Conservation (phyloP, 2,797 vertebrate species). For the Scomberomorus guttatus region DNA sequence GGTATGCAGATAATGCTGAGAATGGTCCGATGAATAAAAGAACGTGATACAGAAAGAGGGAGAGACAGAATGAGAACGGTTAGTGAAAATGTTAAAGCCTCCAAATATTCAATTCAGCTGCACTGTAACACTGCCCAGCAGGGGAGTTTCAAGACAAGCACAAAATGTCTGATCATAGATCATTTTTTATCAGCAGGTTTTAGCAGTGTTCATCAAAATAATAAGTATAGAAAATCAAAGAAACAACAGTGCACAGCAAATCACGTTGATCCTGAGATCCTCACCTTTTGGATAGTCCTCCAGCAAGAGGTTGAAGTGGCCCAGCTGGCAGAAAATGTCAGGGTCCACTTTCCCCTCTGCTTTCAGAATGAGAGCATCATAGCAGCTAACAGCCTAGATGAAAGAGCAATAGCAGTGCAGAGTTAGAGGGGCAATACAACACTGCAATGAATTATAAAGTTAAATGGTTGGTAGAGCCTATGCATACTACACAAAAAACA, state of each 20-base stretch:
- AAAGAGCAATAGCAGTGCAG: background rate
- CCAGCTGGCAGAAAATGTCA: slow-evolving; percentile 98
- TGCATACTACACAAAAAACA: background rate
- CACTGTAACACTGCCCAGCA: background rate
- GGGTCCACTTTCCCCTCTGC: slow-evolving; percentile 98
- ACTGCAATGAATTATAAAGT: background rate
- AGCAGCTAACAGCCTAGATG: slow-evolving; percentile 94
- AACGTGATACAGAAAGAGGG: slow-evolving; percentile 54
- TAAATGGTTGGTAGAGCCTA: background rate
- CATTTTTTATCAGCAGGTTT: slow-evolving; percentile 1
- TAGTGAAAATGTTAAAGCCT: slow-evolving; percentile 16
- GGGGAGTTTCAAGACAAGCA: background rate
- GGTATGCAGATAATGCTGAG: slow-evolving; percentile 99
- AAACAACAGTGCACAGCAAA: background rate
- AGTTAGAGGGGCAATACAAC: slow-evolving; percentile 1
- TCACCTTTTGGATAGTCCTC: slow-evolving; percentile 99
- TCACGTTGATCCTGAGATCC: slow-evolving; percentile 11
- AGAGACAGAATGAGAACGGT: slow-evolving; percentile 6
- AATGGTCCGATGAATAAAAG: slow-evolving; percentile 66
- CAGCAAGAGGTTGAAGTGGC: slow-evolving; percentile 98
- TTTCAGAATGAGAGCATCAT: slow-evolving; percentile 96
- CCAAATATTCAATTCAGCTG: slow-evolving; percentile 8
- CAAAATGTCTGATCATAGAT: background rate
- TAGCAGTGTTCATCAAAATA: slow-evolving; percentile 1
- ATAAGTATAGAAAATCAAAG: background rate